Percentiles rank a stretch among this genome's conserved stretches.
Evolutionary conservation across 2,797 vertebrate genomes (phyloP).

Genomic region (Percopsis omiscomaycus): DNA sequence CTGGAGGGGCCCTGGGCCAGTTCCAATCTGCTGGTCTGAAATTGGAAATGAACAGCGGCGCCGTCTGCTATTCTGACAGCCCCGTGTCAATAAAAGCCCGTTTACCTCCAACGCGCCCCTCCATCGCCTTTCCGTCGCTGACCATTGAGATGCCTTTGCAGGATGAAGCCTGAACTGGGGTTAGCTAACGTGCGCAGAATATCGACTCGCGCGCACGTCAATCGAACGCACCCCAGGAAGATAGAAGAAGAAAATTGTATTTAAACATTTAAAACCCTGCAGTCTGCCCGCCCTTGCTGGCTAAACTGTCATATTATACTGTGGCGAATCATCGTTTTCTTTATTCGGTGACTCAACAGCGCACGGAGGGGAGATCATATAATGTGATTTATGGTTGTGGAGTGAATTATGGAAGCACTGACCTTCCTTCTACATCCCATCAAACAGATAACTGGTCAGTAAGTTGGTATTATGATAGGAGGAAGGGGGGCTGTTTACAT

Average conservation of each 20-base stretch:
- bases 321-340: conserved; percentile 37
- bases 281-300: conserved; percentile 37
- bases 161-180: conserved; percentile 4
- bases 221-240: too few relatives aligned
- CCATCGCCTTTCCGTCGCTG: conserved; percentile 34
- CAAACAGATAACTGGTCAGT: conserved; percentile 73
- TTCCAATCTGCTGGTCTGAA: conserved; percentile 74
- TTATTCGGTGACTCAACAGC: conserved; percentile 40
- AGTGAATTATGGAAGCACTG: conserved; percentile 78
- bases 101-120: conserved; percentile 67
- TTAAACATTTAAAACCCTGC: conserved; percentile 40
- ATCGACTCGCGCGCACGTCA: too few relatives aligned
- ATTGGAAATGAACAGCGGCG: conserved; percentile 75
- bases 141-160: conserved; percentile 67
- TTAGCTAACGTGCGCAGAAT: too few relatives aligned
- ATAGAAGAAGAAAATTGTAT: too few relatives aligned
- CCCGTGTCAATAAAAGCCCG: conserved; percentile 76
- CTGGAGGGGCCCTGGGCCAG: conserved; percentile 62
- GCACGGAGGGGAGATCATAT: conserved; percentile 57
- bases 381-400: conserved; percentile 71
- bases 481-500: conserved; percentile 57
- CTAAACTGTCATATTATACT: conserved; percentile 41
- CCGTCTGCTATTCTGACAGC: conserved; percentile 73
- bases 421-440: conserved; percentile 76
- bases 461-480: conserved; percentile 71